Base-by-base conservation (phyloP, 1,140 invertebrate genomes). In the Cydia splendana region DNA sequence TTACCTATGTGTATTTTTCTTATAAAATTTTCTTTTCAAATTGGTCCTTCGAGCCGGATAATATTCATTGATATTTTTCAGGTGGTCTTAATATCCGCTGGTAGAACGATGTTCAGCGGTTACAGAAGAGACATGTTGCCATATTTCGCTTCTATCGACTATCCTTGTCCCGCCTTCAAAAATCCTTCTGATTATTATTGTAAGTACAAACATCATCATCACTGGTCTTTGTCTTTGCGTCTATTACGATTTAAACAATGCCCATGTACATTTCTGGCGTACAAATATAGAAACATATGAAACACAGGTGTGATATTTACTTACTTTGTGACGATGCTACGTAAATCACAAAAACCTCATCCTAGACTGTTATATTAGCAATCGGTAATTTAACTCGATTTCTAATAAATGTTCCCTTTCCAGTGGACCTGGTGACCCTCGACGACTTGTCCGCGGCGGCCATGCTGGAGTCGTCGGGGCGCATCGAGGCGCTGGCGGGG, bases 101-200 rank as follows among this genome's bases (percentile, higher is more conserved):
- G 98, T 20, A 94, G 98, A 76, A 95, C 98, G 4, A 97, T 99
- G 95, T 99, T 97, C 87, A 98, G 97, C 82, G 98, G 98, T 15
- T 95, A 96, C 77, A 94, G 98, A 82, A 94, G 96, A 80, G 97
- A 98, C 87, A 96, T 99, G 96, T 95, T 98, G 82, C 96, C 97
- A 79, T 99, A 99, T 93, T 99, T 99, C 92, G 96, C 97, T 2
- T 96, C 97, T 65, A 97, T 98, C 24, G 98, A 98, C 81, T 99
- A 98, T 93, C 98, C 98, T 0, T 99, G 98, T 93, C 98, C 98
- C 13, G 96, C 98, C 0, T 99, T 97, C 87, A 99, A 99, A 91
- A 99, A 99, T 90, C 98, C 98, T 67, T 98, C 98, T 1, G 98
- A 99, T 94, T 99, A 99, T 89, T 99, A 99, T 88, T 94, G 98